Percentiles rank a stretch among this genome's conserved stretches.
Conservation (phyloP, 2,888 invertebrate genomes). For the Rhogogaster chlorosoma region DNA sequence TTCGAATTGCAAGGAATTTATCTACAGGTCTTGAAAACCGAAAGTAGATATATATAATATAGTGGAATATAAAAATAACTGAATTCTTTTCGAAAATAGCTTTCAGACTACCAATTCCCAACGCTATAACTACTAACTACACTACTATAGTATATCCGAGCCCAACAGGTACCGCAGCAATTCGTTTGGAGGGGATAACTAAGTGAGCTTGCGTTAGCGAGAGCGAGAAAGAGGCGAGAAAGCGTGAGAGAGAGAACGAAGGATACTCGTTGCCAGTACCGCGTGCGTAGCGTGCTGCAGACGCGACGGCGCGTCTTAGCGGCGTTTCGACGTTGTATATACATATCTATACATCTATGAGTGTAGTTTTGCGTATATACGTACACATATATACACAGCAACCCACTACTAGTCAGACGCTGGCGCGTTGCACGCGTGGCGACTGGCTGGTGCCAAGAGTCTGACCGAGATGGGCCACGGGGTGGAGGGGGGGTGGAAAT, state of each 20-base stretch:
- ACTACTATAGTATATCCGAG: conserved; percentile 49
- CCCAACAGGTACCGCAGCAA: conserved; percentile 59
- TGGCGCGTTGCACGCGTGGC: conserved; percentile 45
- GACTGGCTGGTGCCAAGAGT: conserved; percentile 47
- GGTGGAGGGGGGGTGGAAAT: not conserved
- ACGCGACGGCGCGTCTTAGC: conserved; percentile 50
- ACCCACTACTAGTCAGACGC: not conserved
- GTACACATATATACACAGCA: not conserved
- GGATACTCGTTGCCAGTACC: conserved; percentile 13
- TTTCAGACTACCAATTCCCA: not conserved
- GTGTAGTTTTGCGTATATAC: not conserved
- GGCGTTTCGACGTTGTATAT: conserved; percentile 26
- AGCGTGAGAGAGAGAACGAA: conserved; percentile 21
- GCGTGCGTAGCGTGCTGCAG: conserved; percentile 47
- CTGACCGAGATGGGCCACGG: conserved; percentile 32
- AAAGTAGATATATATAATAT: not conserved
- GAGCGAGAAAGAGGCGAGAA: not conserved
- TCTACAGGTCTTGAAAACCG: not conserved
- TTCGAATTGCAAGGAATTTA: not conserved
- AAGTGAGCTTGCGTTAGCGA: conserved; percentile 19
- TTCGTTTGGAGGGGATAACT: not conserved
- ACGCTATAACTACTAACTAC: not conserved
- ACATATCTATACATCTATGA: not conserved
- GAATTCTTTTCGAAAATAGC: not conserved
- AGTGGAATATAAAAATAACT: not conserved